Conservation (phyloP, 1,140 invertebrate genomes). For the Drosophila leontia region DNA sequence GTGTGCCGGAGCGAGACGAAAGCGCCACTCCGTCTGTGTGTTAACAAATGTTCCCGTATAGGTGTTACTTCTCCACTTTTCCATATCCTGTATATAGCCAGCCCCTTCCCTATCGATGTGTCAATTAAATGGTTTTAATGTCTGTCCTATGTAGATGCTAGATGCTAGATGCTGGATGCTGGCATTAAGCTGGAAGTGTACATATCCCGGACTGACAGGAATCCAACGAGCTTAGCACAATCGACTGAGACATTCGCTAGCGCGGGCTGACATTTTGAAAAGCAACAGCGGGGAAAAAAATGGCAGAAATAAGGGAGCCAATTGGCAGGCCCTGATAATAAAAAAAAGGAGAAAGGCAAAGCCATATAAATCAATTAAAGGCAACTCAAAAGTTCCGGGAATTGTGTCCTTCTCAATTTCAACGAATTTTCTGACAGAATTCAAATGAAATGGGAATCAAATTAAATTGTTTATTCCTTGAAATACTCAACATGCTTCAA, state of each 20-base stretch:
- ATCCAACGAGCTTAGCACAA: constrained; percentile 46
- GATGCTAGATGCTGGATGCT: constrained; percentile 22
- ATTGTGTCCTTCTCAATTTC: not conserved
- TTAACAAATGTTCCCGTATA: constrained; percentile 33
- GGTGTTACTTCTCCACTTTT: constrained; percentile 32
- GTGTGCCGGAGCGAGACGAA: constrained; percentile 31
- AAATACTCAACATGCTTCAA: not conserved
- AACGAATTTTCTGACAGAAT: not conserved
- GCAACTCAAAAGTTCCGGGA: not conserved
- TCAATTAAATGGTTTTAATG: constrained; percentile 77
- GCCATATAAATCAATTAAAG: constrained; percentile 37
- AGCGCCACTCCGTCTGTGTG: constrained; percentile 11
- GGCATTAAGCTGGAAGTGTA: constrained; percentile 52
- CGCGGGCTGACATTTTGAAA: constrained; percentile 28
- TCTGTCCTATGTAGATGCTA: constrained; percentile 54
- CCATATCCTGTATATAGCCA: constrained; percentile 10
- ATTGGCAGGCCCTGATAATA: constrained; percentile 15
- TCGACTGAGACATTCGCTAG: constrained; percentile 32
- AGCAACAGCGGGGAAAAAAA: not conserved
- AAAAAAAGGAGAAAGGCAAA: constrained; percentile 15
- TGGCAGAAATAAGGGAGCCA: constrained; percentile 8
- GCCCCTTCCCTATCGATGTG: constrained; percentile 55
- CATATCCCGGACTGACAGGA: constrained; percentile 44
- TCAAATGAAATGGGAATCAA: not conserved
- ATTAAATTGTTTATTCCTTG: not conserved